A percentile compares a stretch with the other conserved stretches of the same genome.
These are phyloP conservation scores for Dinocampus coccinellae DNA, from an alignment of 2,888 invertebrate species.

Conservation along the genomic window DNA sequence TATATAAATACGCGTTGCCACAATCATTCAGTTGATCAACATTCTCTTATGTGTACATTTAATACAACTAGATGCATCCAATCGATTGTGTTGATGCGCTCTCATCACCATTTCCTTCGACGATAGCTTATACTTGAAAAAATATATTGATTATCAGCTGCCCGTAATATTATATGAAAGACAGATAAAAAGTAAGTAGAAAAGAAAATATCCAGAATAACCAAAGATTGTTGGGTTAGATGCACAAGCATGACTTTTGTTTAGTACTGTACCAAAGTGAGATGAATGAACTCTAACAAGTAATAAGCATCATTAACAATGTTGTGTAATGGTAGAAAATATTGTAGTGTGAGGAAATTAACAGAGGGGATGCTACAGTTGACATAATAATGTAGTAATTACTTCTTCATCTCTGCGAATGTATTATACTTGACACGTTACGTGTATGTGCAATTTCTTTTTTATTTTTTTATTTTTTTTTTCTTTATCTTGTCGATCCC, in stretches of 20 bases:
- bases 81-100: too few species aligned
- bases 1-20: too few species aligned
- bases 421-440: slow-evolving; percentile 1
- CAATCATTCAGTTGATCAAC: too few species aligned
- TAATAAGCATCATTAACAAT: slow-evolving; percentile 17
- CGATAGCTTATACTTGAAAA: too few species aligned
- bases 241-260: background rate
- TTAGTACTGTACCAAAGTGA: background rate
- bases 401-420: slow-evolving; percentile 2
- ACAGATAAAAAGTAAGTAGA: background rate
- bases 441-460: background rate
- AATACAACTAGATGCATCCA: too few species aligned
- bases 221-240: too few species aligned
- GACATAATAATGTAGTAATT: slow-evolving; percentile 21
- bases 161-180: background rate
- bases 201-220: background rate
- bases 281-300: background rate
- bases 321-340: slow-evolving; percentile 4
- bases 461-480: slow-evolving; percentile 1
- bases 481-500: background rate
- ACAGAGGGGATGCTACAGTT: slow-evolving; percentile 13
- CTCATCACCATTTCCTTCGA: too few species aligned
- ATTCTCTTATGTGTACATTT: too few species aligned
- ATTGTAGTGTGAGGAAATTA: background rate
- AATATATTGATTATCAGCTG: too few species aligned